These are phyloP conservation scores for Montipora foliosa DNA, from an alignment of 64 coral and sea anemone species.

Conservation along the genomic window DNA sequence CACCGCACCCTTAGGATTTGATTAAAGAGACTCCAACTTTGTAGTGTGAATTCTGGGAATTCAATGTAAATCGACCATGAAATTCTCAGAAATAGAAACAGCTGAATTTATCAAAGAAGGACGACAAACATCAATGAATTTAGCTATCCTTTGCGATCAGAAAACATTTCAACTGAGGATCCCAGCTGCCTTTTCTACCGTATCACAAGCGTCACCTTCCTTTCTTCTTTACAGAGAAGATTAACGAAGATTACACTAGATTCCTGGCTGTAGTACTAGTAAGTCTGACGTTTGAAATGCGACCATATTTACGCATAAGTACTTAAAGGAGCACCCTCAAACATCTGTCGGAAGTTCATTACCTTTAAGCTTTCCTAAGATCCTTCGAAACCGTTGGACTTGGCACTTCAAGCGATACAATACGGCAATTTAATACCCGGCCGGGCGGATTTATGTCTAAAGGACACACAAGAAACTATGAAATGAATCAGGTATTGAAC, in stretches of 20 bases:
- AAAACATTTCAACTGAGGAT: background rate
- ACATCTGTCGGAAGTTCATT: background rate
- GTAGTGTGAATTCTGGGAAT: constrained; percentile 46
- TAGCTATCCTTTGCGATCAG: background rate
- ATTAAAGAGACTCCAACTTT: background rate
- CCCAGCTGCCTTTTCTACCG: background rate
- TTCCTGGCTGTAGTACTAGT: background rate
- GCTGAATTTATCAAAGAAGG: background rate
- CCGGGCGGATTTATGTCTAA: too few relatives aligned
- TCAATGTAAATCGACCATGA: too few relatives aligned
- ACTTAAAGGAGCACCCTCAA: background rate
- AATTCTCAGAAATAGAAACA: constrained; percentile 15
- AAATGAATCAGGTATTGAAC: too few relatives aligned
- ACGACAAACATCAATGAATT: background rate
- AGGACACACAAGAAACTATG: too few relatives aligned
- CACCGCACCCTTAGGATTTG: background rate
- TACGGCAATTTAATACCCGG: background rate
- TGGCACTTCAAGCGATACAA: background rate
- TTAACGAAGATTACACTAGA: too few relatives aligned
- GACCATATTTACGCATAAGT: background rate
- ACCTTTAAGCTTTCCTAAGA: background rate
- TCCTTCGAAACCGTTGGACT: background rate
- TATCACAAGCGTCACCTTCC: constrained; percentile 1
- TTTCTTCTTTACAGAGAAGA: too few relatives aligned
- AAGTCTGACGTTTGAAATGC: background rate